Conservation (phyloP, 1,140 invertebrate species). For the Babylonia areolata region DNA sequence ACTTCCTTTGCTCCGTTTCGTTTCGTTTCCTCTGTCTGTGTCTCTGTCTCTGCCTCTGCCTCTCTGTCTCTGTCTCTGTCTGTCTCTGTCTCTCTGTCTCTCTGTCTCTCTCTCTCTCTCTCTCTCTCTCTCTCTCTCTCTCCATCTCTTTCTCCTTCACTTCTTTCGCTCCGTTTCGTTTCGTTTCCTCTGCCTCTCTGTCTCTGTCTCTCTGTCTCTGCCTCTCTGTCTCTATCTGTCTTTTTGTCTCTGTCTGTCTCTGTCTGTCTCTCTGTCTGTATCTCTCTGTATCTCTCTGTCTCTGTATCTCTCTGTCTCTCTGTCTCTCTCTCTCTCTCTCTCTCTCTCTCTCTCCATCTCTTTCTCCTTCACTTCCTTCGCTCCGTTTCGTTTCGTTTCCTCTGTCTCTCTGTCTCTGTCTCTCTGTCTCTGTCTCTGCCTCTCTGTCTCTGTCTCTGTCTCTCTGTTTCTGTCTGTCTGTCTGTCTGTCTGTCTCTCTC, state of each 20-base stretch:
- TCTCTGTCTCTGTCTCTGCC: not conserved
- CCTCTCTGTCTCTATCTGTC: too few relatives aligned
- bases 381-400: not conserved
- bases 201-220: too few relatives aligned
- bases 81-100: conserved; percentile 17
- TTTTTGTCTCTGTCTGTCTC: too few relatives aligned
- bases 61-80: not conserved
- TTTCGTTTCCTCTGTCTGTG: not conserved
- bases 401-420: conserved; percentile 7
- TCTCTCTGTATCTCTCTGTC: too few relatives aligned
- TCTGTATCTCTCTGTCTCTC: too few relatives aligned
- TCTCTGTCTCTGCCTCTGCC: not conserved
- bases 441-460: not conserved
- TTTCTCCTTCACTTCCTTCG: too few relatives aligned
- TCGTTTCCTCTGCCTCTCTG: too few relatives aligned
- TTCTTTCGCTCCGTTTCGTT: not conserved
- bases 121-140: not conserved
- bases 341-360: too few relatives aligned
- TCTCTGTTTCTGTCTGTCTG: too few relatives aligned
- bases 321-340: not conserved
- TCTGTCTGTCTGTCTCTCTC: too few relatives aligned
- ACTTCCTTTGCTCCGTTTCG: not conserved
- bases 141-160: too few relatives aligned
- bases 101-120: not conserved
- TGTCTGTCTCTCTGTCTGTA: too few relatives aligned